Evolutionary conservation across 2,113 vertebrate species (phyloP).

Genomic region (Calidris pygmaea): DNA sequence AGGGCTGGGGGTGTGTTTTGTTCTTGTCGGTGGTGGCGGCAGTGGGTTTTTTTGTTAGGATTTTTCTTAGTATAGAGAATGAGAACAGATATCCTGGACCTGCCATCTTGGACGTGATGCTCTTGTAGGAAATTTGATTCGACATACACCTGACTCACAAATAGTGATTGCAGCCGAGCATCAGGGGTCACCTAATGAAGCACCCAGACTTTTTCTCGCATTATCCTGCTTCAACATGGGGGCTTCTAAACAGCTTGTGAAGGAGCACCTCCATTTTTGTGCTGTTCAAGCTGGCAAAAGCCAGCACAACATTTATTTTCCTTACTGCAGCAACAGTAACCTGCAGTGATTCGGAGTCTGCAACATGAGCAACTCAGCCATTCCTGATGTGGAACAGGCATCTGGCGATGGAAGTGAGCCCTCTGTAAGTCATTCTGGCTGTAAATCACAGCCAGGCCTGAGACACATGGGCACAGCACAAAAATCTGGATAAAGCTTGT

Average conservation of each 20-base stretch:
- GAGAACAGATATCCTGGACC: not conserved
- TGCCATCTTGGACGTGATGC: not conserved
- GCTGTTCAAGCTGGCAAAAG: not conserved
- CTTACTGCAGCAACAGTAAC: not conserved
- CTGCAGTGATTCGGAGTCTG: not conserved
- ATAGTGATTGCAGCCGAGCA: not conserved
- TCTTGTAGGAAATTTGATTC: not conserved
- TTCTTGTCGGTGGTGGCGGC: accelerated
- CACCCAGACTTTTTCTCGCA: not conserved
- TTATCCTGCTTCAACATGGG: not conserved
- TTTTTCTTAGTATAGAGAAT: not conserved
- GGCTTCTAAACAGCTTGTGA: not conserved
- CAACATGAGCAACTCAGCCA: accelerated
- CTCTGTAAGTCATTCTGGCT: not conserved
- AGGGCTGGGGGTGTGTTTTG: accelerated
- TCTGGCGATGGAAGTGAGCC: not conserved
- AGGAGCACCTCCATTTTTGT: not conserved
- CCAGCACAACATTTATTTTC: not conserved
- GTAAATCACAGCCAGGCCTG: not conserved
- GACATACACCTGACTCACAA: not conserved
- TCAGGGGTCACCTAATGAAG: accelerated
- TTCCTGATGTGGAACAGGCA: not conserved
- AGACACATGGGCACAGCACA: not conserved
- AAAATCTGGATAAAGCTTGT: not conserved
- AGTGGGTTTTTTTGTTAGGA: accelerated